phyloP scores from a whole-genome alignment of 2,888 invertebrate species.

The Uropetala carovei region DNA sequence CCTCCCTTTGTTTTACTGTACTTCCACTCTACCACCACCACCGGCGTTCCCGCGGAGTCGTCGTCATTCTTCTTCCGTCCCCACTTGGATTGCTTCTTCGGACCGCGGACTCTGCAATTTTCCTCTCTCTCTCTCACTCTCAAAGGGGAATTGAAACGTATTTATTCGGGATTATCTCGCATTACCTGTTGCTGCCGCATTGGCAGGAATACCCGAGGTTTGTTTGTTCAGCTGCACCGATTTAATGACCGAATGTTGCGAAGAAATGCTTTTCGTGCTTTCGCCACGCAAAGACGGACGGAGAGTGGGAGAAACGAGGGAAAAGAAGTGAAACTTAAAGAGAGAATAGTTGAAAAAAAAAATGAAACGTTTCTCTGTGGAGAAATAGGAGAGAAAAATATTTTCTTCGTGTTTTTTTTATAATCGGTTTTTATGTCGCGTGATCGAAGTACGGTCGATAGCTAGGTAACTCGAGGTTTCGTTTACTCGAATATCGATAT shows the following conservation, averaged over 20 bases:
- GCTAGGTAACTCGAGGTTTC: no score
- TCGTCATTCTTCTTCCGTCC: neutral
- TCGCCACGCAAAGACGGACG: neutral
- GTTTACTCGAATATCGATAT: no score
- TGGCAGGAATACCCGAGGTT: conserved; percentile 47
- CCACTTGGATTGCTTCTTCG: neutral
- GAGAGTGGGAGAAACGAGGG: neutral
- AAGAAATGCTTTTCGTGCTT: conserved; percentile 30
- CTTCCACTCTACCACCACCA: no score
- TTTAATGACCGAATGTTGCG: neutral
- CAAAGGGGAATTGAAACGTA: conserved; percentile 44
- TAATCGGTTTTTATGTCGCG: no score
- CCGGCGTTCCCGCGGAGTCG: no score
- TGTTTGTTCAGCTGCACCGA: conserved; percentile 32
- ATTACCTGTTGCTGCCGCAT: conserved; percentile 57
- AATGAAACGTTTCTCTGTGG: no score
- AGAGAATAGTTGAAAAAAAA: no score
- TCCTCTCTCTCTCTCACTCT: neutral
- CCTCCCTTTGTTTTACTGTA: neutral
- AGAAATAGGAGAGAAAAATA: no score
- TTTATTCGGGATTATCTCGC: conserved; percentile 53
- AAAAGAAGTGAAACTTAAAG: neutral
- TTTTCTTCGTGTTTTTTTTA: no score
- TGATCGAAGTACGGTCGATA: no score
- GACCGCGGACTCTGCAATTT: neutral